phyloP scores from a whole-genome alignment of 2,113 vertebrate species.

The Pipa parva region DNA sequence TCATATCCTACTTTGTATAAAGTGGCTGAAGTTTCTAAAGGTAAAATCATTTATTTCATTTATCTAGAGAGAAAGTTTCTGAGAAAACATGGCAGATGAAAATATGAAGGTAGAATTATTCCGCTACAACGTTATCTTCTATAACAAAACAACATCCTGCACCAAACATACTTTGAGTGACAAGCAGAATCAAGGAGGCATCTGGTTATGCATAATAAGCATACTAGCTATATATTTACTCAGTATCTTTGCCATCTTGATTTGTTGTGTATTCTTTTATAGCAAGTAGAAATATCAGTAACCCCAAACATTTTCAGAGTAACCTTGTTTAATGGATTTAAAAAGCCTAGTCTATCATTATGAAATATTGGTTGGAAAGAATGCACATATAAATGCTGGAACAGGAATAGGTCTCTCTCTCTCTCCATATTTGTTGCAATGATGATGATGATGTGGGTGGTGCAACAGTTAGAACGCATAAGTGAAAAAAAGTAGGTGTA shows the following conservation, averaged over 20 bases:
- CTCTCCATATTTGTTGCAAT: too few species aligned
- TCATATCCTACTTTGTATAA: constrained; percentile 15
- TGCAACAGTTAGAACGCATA: too few species aligned
- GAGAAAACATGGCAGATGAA: constrained; percentile 27
- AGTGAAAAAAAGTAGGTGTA: too few species aligned
- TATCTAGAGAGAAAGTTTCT: constrained; percentile 31
- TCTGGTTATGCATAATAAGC: constrained; percentile 42
- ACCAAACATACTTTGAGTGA: constrained; percentile 34
- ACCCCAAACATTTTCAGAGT: not conserved
- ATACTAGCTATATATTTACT: constrained; percentile 15
- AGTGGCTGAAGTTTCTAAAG: constrained; percentile 4
- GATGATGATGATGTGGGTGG: too few species aligned
- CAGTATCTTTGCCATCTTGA: constrained; percentile 19
- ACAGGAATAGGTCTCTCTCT: too few species aligned
- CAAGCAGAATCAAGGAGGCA: constrained; percentile 30
- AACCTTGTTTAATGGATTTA: not conserved
- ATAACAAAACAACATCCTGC: constrained; percentile 32
- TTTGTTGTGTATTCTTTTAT: constrained; percentile 10
- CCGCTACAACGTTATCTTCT: constrained; percentile 36
- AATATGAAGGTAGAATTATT: constrained; percentile 40
- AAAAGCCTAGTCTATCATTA: too few species aligned
- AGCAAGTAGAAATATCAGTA: constrained; percentile 19
- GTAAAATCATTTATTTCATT: constrained; percentile 23
- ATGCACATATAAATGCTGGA: too few species aligned
- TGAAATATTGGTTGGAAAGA: too few species aligned